A percentile compares a stretch with the other conserved stretches of the same genome.
Evolutionary conservation across 2,797 vertebrate species (phyloP).

Genomic region (Cryptoblepharus egeriae): DNA sequence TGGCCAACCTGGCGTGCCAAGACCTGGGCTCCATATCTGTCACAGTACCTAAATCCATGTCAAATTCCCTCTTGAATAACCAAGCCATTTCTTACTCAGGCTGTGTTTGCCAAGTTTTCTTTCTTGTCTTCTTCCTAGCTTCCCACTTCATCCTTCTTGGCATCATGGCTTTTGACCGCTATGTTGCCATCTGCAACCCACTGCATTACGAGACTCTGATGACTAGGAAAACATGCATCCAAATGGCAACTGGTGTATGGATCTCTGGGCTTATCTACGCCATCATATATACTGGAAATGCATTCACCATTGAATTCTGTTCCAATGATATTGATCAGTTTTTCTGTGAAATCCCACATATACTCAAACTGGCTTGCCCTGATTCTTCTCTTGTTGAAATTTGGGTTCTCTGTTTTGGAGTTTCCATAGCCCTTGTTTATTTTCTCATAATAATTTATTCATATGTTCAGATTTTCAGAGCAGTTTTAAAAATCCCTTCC

Average conservation of each 20-base stretch:
- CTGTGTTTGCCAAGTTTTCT: neutral
- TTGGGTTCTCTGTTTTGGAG: too few relatives aligned
- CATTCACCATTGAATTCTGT: neutral
- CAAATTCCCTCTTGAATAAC: neutral
- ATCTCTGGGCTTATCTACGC: neutral
- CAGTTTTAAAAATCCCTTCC: too few relatives aligned
- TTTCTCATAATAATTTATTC: too few relatives aligned
- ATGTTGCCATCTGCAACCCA: neutral
- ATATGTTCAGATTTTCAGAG: too few relatives aligned
- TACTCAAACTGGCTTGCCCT: neutral
- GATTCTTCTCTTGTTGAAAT: neutral
- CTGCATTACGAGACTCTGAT: neutral
- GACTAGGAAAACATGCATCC: neutral
- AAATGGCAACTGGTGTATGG: neutral
- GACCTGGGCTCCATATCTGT: neutral
- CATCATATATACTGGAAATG: neutral
- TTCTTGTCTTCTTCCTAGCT: neutral
- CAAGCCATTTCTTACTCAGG: neutral
- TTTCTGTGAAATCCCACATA: constrained; percentile 5
- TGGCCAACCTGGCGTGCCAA: neutral
- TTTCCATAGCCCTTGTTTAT: too few relatives aligned
- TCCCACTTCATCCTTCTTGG: neutral
- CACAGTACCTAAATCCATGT: neutral
- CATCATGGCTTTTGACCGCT: neutral
- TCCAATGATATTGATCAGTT: neutral